These are phyloP conservation scores for Drosophila cyrtoloma DNA, from an alignment of 2,888 invertebrate genomes.

Conservation along the genomic window DNA sequence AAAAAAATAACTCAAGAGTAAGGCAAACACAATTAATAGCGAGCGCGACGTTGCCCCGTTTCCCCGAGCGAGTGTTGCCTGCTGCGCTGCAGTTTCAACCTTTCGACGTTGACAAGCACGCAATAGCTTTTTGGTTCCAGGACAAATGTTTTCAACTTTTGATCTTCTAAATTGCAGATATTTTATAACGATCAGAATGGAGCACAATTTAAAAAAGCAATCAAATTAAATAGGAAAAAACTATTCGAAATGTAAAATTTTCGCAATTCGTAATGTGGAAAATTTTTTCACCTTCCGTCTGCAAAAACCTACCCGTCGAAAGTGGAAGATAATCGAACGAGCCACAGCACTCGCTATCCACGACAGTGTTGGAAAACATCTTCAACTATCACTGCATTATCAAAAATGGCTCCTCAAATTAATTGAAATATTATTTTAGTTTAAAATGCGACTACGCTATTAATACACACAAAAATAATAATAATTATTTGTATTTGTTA, in stretches of 20 bases:
- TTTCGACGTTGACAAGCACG: constrained; percentile 76
- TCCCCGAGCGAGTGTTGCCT: constrained; percentile 59
- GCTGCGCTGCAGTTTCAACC: constrained; percentile 71
- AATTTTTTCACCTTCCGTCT: constrained; percentile 79
- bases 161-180: constrained; percentile 23
- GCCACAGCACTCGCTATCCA: constrained; percentile 43
- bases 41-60: constrained; percentile 73
- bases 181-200: constrained; percentile 24
- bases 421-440: background rate
- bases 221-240: constrained; percentile 43
- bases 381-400: constrained; percentile 15
- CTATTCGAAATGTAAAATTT: constrained; percentile 54
- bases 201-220: constrained; percentile 53
- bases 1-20: constrained; percentile 49
- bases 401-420: constrained; percentile 10
- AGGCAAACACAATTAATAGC: constrained; percentile 74
- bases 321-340: constrained; percentile 67
- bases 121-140: constrained; percentile 67
- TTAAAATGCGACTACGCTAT: background rate
- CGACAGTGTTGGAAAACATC: constrained; percentile 45
- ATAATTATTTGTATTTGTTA: background rate
- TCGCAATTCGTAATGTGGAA: constrained; percentile 75
- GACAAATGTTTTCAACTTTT: constrained; percentile 25
- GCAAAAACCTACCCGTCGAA: constrained; percentile 80
- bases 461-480: background rate